Conservation (phyloP, 2,888 invertebrate genomes). For the Spilosoma lubricipeda region DNA sequence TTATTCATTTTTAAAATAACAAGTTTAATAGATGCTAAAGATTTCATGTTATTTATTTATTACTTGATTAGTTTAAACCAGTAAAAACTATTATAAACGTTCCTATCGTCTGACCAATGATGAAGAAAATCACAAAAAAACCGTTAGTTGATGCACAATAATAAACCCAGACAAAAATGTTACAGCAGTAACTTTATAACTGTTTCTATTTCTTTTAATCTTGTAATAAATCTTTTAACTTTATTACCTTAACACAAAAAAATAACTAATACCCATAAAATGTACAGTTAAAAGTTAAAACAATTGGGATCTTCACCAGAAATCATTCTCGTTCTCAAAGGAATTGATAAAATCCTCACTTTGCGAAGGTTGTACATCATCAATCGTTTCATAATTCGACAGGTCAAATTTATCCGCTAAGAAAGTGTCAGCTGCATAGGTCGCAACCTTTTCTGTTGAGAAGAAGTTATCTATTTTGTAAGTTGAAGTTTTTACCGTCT, state of each 20-base stretch:
- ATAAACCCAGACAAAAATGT: background rate
- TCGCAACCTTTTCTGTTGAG: constrained; percentile 71
- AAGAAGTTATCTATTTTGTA: constrained; percentile 66
- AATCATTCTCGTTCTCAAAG: constrained; percentile 58
- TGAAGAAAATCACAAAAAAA: background rate
- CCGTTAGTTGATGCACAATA: background rate
- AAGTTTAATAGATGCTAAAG: no score
- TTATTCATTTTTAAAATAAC: no score
- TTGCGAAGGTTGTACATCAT: constrained; percentile 54
- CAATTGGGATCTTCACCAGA: constrained; percentile 36
- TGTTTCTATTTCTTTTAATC: background rate
- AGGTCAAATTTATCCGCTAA: constrained; percentile 78
- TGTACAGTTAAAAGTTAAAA: background rate
- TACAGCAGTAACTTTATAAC: background rate
- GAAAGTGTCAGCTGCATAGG: constrained; percentile 74
- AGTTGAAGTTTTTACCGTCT: constrained; percentile 40
- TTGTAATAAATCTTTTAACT: background rate
- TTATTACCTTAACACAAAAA: background rate
- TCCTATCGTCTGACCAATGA: background rate
- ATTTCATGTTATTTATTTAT: background rate
- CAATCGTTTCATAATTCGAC: constrained; percentile 69
- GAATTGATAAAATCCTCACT: constrained; percentile 63
- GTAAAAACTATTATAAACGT: background rate
- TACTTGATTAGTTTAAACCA: background rate
- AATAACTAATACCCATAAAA: background rate